Evolutionary conservation across 2,888 invertebrate genomes (phyloP).

Genomic region (Chironomus tentans): DNA sequence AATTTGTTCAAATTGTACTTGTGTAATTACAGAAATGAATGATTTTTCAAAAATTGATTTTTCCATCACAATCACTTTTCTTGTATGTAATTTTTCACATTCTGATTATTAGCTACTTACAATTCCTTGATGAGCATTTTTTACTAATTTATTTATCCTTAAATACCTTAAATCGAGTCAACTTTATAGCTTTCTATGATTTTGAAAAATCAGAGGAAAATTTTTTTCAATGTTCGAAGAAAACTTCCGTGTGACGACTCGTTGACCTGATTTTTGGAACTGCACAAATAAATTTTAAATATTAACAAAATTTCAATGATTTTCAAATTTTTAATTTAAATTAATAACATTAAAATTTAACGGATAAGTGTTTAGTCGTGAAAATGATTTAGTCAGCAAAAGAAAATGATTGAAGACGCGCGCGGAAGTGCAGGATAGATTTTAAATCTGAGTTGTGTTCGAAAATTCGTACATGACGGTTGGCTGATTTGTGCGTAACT

Average conservation of each 20-base stretch:
- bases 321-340: background rate
- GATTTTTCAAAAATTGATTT: background rate
- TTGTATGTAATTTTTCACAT: background rate
- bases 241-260: too few relatives aligned
- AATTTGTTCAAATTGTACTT: background rate
- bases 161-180: too few relatives aligned
- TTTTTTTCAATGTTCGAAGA: background rate
- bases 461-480: background rate
- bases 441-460: too few relatives aligned
- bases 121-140: slow-evolving; percentile 24
- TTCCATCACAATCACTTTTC: background rate
- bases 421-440: too few relatives aligned
- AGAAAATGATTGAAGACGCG: too few relatives aligned
- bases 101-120: background rate
- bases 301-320: too few relatives aligned
- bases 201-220: background rate
- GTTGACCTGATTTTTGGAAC: too few relatives aligned
- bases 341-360: too few relatives aligned
- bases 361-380: too few relatives aligned
- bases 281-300: too few relatives aligned
- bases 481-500: too few relatives aligned
- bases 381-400: too few relatives aligned
- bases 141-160: background rate
- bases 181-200: background rate
- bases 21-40: background rate